Percentiles rank a stretch among this genome's conserved stretches.
Conservation (phyloP, 2,797 vertebrate species). For the Carduelis carduelis region DNA sequence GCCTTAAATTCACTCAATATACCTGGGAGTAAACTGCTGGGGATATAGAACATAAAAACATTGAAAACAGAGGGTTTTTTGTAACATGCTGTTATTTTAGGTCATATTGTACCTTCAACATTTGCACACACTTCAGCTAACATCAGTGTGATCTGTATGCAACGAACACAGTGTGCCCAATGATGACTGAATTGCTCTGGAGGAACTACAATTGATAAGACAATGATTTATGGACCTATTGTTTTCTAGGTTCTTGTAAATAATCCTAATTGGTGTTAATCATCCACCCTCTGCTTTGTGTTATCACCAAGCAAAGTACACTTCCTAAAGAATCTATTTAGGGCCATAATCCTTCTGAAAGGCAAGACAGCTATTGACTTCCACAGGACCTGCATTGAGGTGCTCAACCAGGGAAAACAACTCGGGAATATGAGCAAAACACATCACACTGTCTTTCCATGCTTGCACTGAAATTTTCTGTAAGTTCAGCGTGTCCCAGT, state of each 20-base stretch:
- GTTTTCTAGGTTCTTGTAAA: slow-evolving; percentile 44
- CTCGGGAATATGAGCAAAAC: not conserved
- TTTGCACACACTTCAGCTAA: not conserved
- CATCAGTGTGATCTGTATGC: not conserved
- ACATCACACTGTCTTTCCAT: not conserved
- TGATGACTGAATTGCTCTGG: slow-evolving; percentile 24
- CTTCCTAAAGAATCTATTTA: slow-evolving; percentile 55
- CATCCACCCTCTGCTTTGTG: slow-evolving; percentile 39
- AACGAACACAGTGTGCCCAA: not conserved
- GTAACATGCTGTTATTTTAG: not conserved
- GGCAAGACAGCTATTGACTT: slow-evolving; percentile 35
- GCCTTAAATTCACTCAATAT: not conserved
- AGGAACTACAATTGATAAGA: slow-evolving; percentile 55
- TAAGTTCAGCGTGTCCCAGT: not conserved
- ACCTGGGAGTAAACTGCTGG: not conserved
- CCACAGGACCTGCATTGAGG: not conserved
- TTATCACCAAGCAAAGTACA: slow-evolving; percentile 45
- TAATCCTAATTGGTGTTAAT: slow-evolving; percentile 60
- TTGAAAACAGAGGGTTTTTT: not conserved
- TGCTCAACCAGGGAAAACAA: not conserved
- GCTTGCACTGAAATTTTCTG: not conserved
- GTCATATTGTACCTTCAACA: not conserved
- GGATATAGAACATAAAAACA: not conserved
- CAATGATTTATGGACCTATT: slow-evolving; percentile 56
- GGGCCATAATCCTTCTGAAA: slow-evolving; percentile 42